phyloP scores from a whole-genome alignment of 2,888 invertebrate genomes.

The Plagodis pulveraria region DNA sequence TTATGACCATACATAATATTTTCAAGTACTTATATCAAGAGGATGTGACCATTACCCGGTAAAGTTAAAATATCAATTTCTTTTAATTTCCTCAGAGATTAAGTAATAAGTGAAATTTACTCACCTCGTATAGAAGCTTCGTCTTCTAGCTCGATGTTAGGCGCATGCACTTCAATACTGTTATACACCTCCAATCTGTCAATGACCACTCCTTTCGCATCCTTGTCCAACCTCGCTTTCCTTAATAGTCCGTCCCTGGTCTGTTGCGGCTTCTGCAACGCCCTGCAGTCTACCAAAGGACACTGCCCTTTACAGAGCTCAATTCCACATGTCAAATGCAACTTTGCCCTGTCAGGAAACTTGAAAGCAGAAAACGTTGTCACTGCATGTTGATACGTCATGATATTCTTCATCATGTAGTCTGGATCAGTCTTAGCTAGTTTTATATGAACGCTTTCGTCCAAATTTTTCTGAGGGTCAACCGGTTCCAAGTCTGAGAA shows the following conservation, averaged over 20 bases:
- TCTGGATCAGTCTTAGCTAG: slow-evolving; percentile 66
- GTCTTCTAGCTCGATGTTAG: slow-evolving; percentile 90
- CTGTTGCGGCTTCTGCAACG: slow-evolving; percentile 72
- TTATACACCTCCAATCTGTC: slow-evolving; percentile 91
- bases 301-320: slow-evolving; percentile 91
- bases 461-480: slow-evolving; percentile 61
- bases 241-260: slow-evolving; percentile 75
- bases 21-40: too few species aligned
- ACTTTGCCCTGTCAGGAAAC: slow-evolving; percentile 91
- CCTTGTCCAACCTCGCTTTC: slow-evolving; percentile 78
- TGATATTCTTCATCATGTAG: slow-evolving; percentile 72
- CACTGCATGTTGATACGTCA: slow-evolving; percentile 80
- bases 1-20: too few species aligned
- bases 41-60: too few species aligned
- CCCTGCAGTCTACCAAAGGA: slow-evolving; percentile 84
- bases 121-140: slow-evolving; percentile 81
- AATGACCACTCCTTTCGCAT: slow-evolving; percentile 84
- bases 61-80: too few species aligned
- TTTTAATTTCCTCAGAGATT: too few species aligned
- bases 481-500: slow-evolving; percentile 66
- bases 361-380: slow-evolving; percentile 92
- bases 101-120: neutral
- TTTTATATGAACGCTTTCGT: slow-evolving; percentile 61
- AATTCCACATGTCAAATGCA: slow-evolving; percentile 91
- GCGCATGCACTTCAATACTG: slow-evolving; percentile 91